Base-by-base conservation (phyloP, 2,113 vertebrate genomes). In the Lethenteron camtschaticum region DNA sequence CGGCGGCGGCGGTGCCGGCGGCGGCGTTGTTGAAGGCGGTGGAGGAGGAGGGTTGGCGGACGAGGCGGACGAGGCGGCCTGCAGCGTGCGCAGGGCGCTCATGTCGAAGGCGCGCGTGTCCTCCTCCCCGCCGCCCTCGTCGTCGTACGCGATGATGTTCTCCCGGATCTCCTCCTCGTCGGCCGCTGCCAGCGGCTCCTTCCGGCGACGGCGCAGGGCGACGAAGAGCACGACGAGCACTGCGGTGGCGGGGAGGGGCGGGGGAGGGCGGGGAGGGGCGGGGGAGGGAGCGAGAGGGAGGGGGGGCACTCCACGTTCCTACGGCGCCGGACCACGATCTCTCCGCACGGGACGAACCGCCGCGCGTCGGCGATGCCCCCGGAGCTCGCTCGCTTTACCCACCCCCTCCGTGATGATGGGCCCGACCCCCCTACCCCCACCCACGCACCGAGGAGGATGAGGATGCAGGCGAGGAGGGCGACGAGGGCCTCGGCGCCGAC, bases 71-170 rank as follows among this genome's bases (percentile, higher is more conserved):
- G 63, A 66, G 63, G 77, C 89, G 87, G 1, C 92, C 90, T 0
- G 96, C 94, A 0, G 92, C 90, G 77, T 99, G 96, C 83, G 94
- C 74, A 96, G 77, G 0, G 94, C 96, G 20, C 90, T 90, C 1
- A 99, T 99, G 76, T 99, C 94, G 10, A 99, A 99, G 1, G 94
- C 94, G 76, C 96, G 91, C 0, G 94, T 99, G 77, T 99, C 94
- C 75, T 99, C 94, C 74, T 99, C 92, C 0, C 94, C 94, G 0
- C 94, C 94, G 1, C 94, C 94, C 75, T 96, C 94, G 1, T 99
- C 94, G 1, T 99, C 94, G 0, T 99, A 99, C 8, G 92, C 96
- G 72, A 99, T 99, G 71, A 99, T 99, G 73, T 99, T 99, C 78
- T 99, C 94, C 6, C 92, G 81, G 72, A 99, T 89, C 68, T 99